Conservation (phyloP, 2,888 invertebrate species). For the Cantharis lateralis region DNA sequence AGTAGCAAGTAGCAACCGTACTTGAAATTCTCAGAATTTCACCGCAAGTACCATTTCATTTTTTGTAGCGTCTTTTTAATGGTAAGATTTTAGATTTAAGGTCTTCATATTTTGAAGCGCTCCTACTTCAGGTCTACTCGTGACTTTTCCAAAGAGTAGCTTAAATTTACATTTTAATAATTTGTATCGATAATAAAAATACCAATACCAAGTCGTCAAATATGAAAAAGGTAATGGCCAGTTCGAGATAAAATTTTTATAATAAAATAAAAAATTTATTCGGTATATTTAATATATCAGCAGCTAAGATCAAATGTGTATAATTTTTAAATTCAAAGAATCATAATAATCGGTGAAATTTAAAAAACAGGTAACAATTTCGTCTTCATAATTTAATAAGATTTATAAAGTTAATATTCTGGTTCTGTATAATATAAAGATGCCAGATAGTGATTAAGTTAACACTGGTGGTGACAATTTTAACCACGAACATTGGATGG, state of each 20-base stretch:
- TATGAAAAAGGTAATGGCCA: neutral
- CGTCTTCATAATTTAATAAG: slow-evolving; percentile 15
- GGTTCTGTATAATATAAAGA: neutral
- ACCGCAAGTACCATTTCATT: neutral
- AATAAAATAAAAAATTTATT: neutral
- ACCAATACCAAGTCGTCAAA: neutral
- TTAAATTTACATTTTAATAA: neutral
- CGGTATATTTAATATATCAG: neutral
- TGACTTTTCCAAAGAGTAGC: neutral
- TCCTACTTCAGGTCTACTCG: neutral
- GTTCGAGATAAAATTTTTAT: neutral
- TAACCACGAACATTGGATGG: slow-evolving; percentile 1
- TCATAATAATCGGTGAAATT: slow-evolving; percentile 20
- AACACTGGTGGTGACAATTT: slow-evolving; percentile 18
- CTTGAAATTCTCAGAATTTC: neutral
- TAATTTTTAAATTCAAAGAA: slow-evolving; percentile 17
- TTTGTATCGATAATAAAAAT: neutral
- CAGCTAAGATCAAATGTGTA: neutral
- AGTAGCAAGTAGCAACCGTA: neutral
- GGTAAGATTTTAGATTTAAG: neutral
- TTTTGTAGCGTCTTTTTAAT: neutral
- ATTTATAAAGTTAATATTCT: slow-evolving; percentile 14
- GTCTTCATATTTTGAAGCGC: neutral
- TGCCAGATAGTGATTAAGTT: neutral
- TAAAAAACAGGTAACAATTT: slow-evolving; percentile 18